Conservation (phyloP, 2,888 invertebrate species). For the Macrosiphum euphorbiae region DNA sequence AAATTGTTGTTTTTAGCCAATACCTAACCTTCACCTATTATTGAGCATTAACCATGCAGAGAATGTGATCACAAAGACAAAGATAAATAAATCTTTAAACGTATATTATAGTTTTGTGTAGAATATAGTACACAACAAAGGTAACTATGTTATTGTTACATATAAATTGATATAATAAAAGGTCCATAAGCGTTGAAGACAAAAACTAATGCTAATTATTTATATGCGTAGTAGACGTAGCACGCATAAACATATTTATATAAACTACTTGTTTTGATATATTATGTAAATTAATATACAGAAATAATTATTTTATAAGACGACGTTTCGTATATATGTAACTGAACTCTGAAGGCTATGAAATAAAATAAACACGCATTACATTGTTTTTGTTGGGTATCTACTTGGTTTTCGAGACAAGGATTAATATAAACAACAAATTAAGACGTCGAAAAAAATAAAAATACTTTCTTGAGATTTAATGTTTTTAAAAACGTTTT, state of each 20-base stretch:
- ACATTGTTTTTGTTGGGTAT: neutral
- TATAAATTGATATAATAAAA: neutral
- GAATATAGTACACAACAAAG: neutral
- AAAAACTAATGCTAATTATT: slow-evolving; percentile 16
- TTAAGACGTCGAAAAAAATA: neutral
- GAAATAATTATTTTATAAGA: slow-evolving; percentile 10
- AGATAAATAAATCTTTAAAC: slow-evolving; percentile 32
- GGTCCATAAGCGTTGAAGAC: neutral
- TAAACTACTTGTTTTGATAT: neutral
- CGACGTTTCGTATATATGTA: neutral
- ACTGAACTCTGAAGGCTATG: neutral
- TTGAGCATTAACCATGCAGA: neutral
- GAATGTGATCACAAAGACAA: slow-evolving; percentile 18
- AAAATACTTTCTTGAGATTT: neutral
- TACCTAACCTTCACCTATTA: slow-evolving; percentile 41
- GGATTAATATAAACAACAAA: neutral
- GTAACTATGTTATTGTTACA: slow-evolving; percentile 2
- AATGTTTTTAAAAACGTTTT: neutral
- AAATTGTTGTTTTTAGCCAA: slow-evolving; percentile 3
- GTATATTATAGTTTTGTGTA: neutral
- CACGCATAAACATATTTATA: neutral
- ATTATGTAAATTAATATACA: neutral
- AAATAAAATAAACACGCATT: slow-evolving; percentile 1
- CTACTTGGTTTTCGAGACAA: neutral
- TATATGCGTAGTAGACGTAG: neutral